Evolutionary conservation across 2,888 invertebrate species (phyloP).

Genomic region (Brachyopa scutellaris): DNA sequence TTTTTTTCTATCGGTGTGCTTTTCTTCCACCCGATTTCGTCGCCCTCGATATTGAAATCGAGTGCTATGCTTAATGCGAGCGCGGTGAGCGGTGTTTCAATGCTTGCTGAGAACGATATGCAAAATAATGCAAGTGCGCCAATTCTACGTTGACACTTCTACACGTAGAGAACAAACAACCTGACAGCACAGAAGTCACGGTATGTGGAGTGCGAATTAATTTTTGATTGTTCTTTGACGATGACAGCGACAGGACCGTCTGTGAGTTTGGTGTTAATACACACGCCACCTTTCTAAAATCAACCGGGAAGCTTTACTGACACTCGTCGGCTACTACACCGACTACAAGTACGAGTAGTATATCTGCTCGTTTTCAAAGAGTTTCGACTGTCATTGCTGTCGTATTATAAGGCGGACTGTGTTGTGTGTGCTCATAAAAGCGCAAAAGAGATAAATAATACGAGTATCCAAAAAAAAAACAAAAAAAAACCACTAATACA

Average conservation of each 20-base stretch:
- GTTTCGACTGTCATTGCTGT: conserved; percentile 13
- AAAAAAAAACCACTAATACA: conserved; percentile 19
- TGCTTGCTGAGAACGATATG: no score
- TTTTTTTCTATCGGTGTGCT: conserved; percentile 28
- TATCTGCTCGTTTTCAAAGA: conserved; percentile 10
- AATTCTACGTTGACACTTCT: no score
- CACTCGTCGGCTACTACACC: not conserved
- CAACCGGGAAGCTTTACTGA: not conserved
- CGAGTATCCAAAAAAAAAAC: not conserved
- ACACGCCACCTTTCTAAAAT: conserved; percentile 15
- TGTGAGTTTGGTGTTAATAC: not conserved
- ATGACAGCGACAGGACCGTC: no score
- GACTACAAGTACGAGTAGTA: conserved; percentile 1
- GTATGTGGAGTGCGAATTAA: conserved; percentile 9
- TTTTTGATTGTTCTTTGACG: conserved; percentile 16
- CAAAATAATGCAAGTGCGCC: conserved; percentile 26
- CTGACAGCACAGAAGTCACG: conserved; percentile 41
- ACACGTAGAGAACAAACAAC: no score
- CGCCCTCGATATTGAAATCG: conserved; percentile 60
- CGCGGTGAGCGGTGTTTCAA: conserved; percentile 20
- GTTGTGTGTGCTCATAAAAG: conserved; percentile 31
- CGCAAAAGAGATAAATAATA: conserved; percentile 54
- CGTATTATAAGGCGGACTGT: not conserved
- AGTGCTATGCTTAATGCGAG: conserved; percentile 43
- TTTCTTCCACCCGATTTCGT: conserved; percentile 56